Conservation (phyloP, 1,140 invertebrate genomes). For the Zelostemma sp. region DNA sequence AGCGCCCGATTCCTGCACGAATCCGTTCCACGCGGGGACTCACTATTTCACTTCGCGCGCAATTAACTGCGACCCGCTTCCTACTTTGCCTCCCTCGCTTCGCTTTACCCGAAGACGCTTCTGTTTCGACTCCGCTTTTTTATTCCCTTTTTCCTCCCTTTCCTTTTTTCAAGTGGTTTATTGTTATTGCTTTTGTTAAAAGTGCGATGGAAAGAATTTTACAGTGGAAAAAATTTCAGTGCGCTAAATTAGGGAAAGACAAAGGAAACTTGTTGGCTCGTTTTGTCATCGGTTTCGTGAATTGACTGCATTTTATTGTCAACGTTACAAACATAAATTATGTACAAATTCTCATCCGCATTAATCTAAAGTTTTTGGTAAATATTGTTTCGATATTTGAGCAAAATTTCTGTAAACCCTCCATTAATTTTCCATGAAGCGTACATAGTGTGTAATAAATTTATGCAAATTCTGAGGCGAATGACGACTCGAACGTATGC, state of each 20-base stretch:
- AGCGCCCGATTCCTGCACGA: conserved; percentile 13
- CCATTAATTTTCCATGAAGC: no score
- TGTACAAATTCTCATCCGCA: no score
- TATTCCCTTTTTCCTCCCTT: neutral
- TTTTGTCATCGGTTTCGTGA: no score
- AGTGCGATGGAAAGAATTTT: neutral
- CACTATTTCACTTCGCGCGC: conserved; percentile 21
- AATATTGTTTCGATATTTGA: no score
- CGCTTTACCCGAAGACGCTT: conserved; percentile 1
- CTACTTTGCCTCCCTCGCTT: neutral
- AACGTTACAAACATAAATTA: no score
- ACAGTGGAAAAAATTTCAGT: neutral
- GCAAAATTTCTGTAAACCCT: no score
- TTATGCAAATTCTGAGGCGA: no score
- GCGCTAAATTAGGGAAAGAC: neutral
- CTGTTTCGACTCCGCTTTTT: neutral
- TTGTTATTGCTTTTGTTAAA: conserved; percentile 2
- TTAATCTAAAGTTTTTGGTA: no score
- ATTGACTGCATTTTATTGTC: no score
- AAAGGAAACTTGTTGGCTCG: no score
- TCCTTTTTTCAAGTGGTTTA: conserved; percentile 1
- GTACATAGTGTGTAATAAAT: no score
- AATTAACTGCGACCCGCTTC: conserved; percentile 14
- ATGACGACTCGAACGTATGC: no score
- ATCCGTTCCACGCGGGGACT: conserved; percentile 9